Evolutionary conservation across 2,113 vertebrate genomes (phyloP).

Genomic region (Onychostruthus taczanowskii): DNA sequence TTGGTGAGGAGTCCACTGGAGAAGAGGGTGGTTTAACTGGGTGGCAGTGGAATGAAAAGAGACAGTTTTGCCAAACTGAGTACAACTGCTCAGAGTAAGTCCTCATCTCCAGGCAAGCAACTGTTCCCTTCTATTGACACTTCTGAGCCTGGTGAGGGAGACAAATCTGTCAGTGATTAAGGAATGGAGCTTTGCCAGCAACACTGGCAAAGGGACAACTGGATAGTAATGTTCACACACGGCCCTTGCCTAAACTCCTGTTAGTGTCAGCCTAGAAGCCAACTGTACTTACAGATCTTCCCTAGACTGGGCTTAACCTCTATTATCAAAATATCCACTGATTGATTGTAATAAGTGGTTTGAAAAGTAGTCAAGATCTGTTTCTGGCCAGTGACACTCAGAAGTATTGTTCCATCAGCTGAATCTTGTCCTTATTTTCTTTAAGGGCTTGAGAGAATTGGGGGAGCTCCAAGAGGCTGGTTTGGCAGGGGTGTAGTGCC

Average conservation of each 20-base stretch:
- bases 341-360: neutral
- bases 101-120: accelerated
- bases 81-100: neutral
- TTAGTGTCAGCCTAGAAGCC: neutral
- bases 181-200: neutral
- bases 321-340: neutral
- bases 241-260: neutral
- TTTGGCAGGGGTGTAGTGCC: neutral
- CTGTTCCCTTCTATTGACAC: neutral
- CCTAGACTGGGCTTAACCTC: neutral
- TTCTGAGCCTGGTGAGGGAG: neutral
- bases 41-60: neutral
- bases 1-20: neutral
- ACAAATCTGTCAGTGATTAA: neutral
- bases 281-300: neutral
- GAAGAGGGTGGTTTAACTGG: neutral
- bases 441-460: neutral
- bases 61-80: neutral
- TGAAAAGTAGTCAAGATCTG: neutral
- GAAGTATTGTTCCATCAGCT: neutral
- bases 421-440: neutral
- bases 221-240: neutral
- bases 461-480: neutral
- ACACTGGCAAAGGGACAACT: too few species aligned
- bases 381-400: neutral